These are phyloP conservation scores for Fistularia commersonii DNA, from an alignment of 2,797 vertebrate species.

Conservation along the genomic window DNA sequence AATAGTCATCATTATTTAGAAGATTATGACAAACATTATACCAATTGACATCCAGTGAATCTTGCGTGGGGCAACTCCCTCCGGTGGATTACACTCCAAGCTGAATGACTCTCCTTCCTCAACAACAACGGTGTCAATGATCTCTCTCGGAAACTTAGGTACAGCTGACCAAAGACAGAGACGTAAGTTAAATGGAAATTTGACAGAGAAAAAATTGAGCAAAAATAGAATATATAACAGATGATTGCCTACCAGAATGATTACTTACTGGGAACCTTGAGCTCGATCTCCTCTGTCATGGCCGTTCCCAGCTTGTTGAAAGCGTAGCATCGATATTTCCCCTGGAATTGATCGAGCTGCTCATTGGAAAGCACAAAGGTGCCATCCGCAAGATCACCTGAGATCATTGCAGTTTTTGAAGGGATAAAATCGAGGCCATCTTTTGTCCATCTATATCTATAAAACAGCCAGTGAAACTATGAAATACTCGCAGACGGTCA, in stretches of 20 bases:
- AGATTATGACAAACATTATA: slow-evolving; percentile 34
- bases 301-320: slow-evolving; percentile 86
- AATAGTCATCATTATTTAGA: too few relatives aligned
- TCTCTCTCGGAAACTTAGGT: slow-evolving; percentile 92
- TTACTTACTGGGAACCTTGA: slow-evolving; percentile 84
- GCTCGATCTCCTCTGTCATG: slow-evolving; percentile 85
- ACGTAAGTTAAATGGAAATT: not conserved
- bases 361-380: slow-evolving; percentile 81
- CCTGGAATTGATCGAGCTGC: slow-evolving; percentile 75
- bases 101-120: slow-evolving; percentile 83
- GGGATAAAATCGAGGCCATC: slow-evolving; percentile 80
- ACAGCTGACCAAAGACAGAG: slow-evolving; percentile 60
- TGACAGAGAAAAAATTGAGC: not conserved
- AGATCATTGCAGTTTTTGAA: slow-evolving; percentile 61
- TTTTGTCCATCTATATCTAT: slow-evolving; percentile 91
- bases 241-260: not conserved
- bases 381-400: slow-evolving; percentile 68
- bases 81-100: slow-evolving; percentile 86
- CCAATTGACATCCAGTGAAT: slow-evolving; percentile 97
- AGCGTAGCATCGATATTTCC: slow-evolving; percentile 88
- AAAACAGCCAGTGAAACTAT: slow-evolving; percentile 4
- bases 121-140: slow-evolving; percentile 75
- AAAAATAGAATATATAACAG: not conserved
- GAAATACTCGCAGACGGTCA: not conserved
- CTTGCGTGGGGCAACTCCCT: slow-evolving; percentile 80